Conservation (phyloP, 2,113 vertebrate species). For the Crypturellus undulatus region DNA sequence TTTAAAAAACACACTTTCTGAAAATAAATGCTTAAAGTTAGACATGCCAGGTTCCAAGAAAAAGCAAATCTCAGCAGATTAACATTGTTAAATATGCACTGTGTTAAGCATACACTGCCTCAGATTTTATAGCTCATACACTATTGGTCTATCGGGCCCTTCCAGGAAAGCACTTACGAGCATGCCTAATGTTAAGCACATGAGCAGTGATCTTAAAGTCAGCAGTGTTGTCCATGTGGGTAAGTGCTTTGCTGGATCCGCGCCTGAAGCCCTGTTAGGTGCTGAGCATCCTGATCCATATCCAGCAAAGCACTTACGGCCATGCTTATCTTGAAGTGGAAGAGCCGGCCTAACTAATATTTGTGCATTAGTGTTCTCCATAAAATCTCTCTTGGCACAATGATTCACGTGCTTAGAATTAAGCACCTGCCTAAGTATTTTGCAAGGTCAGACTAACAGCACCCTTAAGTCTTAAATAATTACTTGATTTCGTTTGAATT, state of each 20-base stretch:
- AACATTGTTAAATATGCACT: constrained; percentile 43
- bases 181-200: constrained; percentile 69
- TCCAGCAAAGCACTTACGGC: constrained; percentile 61
- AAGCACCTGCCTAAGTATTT: constrained; percentile 53
- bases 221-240: not conserved
- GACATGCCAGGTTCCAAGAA: constrained; percentile 41
- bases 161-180: constrained; percentile 69
- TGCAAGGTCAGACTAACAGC: not conserved
- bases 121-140: constrained; percentile 58
- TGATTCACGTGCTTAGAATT: constrained; percentile 26
- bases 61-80: constrained; percentile 65
- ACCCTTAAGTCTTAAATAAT: not conserved
- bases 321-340: constrained; percentile 60
- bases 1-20: constrained; percentile 30
- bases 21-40: constrained; percentile 26
- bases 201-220: constrained; percentile 50
- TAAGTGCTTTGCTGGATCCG: constrained; percentile 66
- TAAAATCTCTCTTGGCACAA: constrained; percentile 47
- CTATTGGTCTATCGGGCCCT: constrained; percentile 51
- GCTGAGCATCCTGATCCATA: constrained; percentile 67
- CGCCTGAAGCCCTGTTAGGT: constrained; percentile 61
- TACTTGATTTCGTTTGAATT: not conserved
- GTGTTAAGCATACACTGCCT: constrained; percentile 53
- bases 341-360: constrained; percentile 19
- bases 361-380: constrained; percentile 46